Percentiles rank a stretch among this genome's conserved stretches.
These are phyloP conservation scores for Microcaecilia unicolor DNA, from an alignment of 2,797 vertebrate species.

Conservation along the genomic window DNA sequence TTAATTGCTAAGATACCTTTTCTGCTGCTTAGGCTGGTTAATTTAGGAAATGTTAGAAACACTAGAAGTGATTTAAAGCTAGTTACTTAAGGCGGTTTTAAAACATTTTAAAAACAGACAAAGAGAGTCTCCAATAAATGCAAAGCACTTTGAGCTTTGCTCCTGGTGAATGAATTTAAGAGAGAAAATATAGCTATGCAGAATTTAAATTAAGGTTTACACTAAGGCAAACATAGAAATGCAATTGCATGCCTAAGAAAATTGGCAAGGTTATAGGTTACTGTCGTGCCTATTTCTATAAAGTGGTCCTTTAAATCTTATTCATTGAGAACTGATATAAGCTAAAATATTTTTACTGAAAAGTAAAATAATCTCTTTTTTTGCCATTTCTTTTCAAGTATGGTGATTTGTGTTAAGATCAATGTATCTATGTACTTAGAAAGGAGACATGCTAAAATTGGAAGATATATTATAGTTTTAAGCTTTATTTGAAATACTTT, in stretches of 20 bases:
- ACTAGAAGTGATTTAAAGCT: slow-evolving; percentile 48
- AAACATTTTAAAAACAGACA: slow-evolving; percentile 50
- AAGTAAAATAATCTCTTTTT: neutral
- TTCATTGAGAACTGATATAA: slow-evolving; percentile 54
- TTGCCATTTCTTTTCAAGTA: too few species aligned
- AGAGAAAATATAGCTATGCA: slow-evolving; percentile 62
- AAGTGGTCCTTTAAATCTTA: slow-evolving; percentile 54
- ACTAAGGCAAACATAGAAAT: slow-evolving; percentile 57
- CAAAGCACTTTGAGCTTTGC: slow-evolving; percentile 52
- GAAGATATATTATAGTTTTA: too few species aligned
- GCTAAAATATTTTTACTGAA: slow-evolving; percentile 24
- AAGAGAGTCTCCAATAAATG: slow-evolving; percentile 44
- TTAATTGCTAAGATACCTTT: slow-evolving; percentile 17
- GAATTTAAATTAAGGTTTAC: slow-evolving; percentile 67
- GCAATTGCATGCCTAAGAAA: slow-evolving; percentile 52
- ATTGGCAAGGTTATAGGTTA: slow-evolving; percentile 55
- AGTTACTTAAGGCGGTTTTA: slow-evolving; percentile 58
- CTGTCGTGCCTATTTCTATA: slow-evolving; percentile 58
- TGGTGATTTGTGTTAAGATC: too few species aligned
- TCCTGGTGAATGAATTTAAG: slow-evolving; percentile 52
- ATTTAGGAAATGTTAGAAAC: slow-evolving; percentile 60
- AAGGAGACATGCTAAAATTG: too few species aligned
- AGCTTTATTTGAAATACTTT: too few species aligned
- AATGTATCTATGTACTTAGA: too few species aligned
- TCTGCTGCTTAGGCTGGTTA: slow-evolving; percentile 26